Conservation (phyloP, 2,113 vertebrate genomes). For the Elgaria multicarinata region DNA sequence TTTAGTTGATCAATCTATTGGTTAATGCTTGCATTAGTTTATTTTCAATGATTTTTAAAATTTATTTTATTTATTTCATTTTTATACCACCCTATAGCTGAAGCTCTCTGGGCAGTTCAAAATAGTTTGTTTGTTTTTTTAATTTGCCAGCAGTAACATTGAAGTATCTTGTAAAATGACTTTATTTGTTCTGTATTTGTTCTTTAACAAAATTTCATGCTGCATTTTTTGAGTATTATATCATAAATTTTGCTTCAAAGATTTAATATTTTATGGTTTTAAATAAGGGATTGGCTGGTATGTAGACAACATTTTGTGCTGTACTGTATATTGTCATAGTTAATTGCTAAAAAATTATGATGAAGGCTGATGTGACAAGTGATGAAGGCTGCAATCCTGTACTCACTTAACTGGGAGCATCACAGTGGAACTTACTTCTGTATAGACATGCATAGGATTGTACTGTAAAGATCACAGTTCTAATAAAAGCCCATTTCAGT, state of each 20-base stretch:
- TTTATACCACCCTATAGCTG: no score
- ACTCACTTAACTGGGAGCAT: no score
- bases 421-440: no score
- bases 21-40: background rate
- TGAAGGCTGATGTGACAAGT: no score
- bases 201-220: background rate
- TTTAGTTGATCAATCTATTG: background rate
- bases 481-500: background rate
- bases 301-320: background rate
- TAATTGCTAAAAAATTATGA: background rate
- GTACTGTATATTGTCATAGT: no score
- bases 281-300: background rate
- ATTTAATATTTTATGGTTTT: background rate
- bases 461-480: background rate
- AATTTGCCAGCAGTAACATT: background rate
- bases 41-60: no score
- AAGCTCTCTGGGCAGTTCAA: no score
- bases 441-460: background rate
- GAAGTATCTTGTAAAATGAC: background rate
- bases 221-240: no score
- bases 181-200: background rate
- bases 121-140: no score
- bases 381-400: background rate
- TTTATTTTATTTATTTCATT: no score
- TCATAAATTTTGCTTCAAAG: no score